Base-by-base conservation (phyloP, 2,888 invertebrate genomes). In the Apodemia hepburni region DNA sequence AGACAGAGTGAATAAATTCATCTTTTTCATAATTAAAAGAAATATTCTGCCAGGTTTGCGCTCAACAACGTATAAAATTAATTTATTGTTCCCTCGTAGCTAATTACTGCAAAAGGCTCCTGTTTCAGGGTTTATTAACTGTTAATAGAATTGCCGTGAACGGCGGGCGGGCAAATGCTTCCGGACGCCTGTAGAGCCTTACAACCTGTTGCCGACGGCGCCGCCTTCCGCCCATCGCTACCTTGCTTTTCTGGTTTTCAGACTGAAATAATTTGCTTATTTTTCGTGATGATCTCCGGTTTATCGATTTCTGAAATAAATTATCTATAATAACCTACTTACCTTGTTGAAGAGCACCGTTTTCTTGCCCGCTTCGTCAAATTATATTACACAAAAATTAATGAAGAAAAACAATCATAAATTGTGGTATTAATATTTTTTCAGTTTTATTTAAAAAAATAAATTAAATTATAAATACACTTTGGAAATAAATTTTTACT, bases 201-300 rank as follows among this genome's bases (percentile, higher is more conserved):
- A 75, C 88, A 85, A 90, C 90, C 90, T 90, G 90, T 90, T 91
- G 90, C 88, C 85, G 84, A 65, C 84, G 87, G 88, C 77, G 82
- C 83, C 90, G 90, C 90, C 90, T 90, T 88, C 85, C 90, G 90
- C 90, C 89, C 89, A 84, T 87, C 83, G 76, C 70, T 73, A 72
- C 73, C 57, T 65, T 62, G 63, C 64, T 66, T 71, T 70, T 69
- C 69, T 68, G 69, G 9, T 57, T 58, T 57, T 27, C 57, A 57
- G 57, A n/a, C 27, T 29, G 15, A 29, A 27, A 29, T 29, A 29
- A 29, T 29, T 27, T 54, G 27, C 22, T 45, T 45, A n/a, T n/a
- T 47, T 17, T 47, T 29, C n/a, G 4, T 8, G 27, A 7, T 12
- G 57, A 7, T 57, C 29, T 29, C 29, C 29, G n/a, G 57, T 15